phyloP scores from a whole-genome alignment of 2,797 vertebrate genomes.

The Tapera naevia region DNA sequence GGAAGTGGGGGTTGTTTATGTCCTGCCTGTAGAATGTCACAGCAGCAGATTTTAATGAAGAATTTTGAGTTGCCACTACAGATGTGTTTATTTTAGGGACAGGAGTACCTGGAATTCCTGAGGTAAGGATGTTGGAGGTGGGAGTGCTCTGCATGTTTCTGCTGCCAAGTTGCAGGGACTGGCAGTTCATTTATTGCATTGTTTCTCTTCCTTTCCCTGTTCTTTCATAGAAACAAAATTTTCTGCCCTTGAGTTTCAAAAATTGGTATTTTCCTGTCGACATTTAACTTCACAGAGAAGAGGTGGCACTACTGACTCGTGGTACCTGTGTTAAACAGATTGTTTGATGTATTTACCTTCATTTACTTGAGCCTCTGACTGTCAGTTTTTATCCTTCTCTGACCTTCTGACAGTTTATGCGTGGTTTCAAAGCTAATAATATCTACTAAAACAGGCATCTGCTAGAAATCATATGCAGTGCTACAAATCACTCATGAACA shows the following conservation, averaged over 20 bases:
- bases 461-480: constrained; percentile 1
- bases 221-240: not conserved
- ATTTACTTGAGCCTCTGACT: constrained; percentile 22
- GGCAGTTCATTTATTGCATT: not conserved
- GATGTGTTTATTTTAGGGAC: not conserved
- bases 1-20: not conserved
- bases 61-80: not conserved
- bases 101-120: not conserved
- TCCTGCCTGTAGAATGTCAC: not conserved
- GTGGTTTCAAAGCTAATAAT: constrained; percentile 33
- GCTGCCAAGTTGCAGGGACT: not conserved
- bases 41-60: not conserved
- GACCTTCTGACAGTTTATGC: constrained; percentile 36
- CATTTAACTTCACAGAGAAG: not conserved
- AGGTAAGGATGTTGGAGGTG: not conserved
- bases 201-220: not conserved
- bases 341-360: constrained; percentile 22
- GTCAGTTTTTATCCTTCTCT: constrained; percentile 27
- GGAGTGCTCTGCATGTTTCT: not conserved
- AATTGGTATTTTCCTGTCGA: not conserved
- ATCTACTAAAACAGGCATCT: not conserved
- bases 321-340: not conserved
- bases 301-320: not conserved
- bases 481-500: not conserved
- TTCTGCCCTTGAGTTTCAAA: not conserved